A percentile compares a stretch with the other conserved stretches of the same genome.
Conservation (phyloP, 2,113 vertebrate genomes). For the Tachysurus vachellii region DNA sequence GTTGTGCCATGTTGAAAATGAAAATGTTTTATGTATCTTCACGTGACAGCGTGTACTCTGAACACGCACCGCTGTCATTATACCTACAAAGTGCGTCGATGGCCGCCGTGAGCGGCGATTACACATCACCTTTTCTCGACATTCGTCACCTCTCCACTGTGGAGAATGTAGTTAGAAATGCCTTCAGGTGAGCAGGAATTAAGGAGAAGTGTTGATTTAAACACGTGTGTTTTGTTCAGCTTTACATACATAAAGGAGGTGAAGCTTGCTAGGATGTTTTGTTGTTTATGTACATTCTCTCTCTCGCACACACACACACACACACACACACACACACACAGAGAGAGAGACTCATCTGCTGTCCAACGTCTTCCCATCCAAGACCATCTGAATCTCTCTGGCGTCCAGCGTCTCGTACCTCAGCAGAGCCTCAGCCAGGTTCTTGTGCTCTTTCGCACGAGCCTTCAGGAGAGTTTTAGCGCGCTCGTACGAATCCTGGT, state of each 20-base stretch:
- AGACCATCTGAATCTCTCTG: constrained; percentile 94
- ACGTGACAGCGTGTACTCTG: not conserved
- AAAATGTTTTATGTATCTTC: no score
- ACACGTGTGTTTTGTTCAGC: not conserved
- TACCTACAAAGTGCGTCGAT: constrained; percentile 36
- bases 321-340: not conserved
- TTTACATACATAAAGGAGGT: not conserved
- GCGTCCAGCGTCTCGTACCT: constrained; percentile 94
- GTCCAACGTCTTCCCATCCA: constrained; percentile 90
- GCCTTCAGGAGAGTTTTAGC: constrained; percentile 90
- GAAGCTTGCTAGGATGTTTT: constrained; percentile 25
- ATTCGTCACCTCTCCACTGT: not conserved
- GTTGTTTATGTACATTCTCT: constrained; percentile 44
- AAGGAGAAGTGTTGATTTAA: not conserved
- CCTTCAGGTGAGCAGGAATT: not conserved
- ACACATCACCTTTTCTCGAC: not conserved
- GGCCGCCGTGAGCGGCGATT: constrained; percentile 11
- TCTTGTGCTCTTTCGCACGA: constrained; percentile 92
- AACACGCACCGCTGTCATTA: not conserved
- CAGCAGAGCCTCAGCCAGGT: constrained; percentile 91
- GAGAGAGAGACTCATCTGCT: constrained; percentile 76
- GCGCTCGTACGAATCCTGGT: constrained; percentile 93
- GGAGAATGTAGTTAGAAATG: not conserved
- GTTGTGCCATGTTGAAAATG: not conserved
- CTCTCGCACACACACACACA: not conserved